Conservation (phyloP, 2,113 vertebrate species). For the Zosterops pallidus region DNA sequence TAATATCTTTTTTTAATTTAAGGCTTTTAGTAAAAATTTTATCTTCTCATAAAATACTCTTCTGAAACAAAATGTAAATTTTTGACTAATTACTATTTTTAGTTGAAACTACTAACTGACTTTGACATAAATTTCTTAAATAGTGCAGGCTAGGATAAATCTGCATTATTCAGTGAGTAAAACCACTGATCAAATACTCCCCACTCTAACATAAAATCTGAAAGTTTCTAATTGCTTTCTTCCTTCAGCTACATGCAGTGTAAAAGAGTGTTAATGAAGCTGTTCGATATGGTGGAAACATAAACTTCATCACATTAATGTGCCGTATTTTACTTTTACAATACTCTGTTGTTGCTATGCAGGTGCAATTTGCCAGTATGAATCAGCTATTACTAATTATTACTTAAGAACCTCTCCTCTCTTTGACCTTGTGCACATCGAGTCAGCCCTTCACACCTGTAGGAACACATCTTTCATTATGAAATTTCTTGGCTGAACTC, state of each 20-base stretch:
- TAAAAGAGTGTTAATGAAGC: constrained; percentile 18
- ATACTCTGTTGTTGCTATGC: not conserved
- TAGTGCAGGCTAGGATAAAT: not conserved
- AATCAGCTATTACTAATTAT: not conserved
- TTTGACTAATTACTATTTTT: constrained; percentile 1
- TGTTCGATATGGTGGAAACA: not conserved
- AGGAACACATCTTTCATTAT: not conserved
- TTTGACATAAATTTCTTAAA: not conserved
- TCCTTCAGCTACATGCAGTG: not conserved
- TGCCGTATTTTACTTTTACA: constrained; percentile 34
- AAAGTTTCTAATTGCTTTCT: constrained; percentile 33
- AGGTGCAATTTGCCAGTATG: not conserved
- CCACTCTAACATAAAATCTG: not conserved
- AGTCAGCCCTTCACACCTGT: not conserved
- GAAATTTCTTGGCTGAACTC: constrained; percentile 16
- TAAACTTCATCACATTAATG: constrained; percentile 24
- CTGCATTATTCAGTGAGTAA: not conserved
- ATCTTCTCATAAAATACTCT: not conserved
- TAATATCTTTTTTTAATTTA: not conserved
- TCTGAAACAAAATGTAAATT: not conserved
- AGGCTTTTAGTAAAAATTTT: not conserved
- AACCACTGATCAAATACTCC: constrained; percentile 2
- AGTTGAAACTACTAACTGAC: not conserved
- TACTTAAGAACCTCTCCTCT: not conserved
- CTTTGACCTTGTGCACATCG: not conserved